Percentiles rank a stretch among this genome's conserved stretches.
These are phyloP conservation scores for Cotesia congregata DNA, from an alignment of 2,888 invertebrate genomes.

Conservation along the genomic window DNA sequence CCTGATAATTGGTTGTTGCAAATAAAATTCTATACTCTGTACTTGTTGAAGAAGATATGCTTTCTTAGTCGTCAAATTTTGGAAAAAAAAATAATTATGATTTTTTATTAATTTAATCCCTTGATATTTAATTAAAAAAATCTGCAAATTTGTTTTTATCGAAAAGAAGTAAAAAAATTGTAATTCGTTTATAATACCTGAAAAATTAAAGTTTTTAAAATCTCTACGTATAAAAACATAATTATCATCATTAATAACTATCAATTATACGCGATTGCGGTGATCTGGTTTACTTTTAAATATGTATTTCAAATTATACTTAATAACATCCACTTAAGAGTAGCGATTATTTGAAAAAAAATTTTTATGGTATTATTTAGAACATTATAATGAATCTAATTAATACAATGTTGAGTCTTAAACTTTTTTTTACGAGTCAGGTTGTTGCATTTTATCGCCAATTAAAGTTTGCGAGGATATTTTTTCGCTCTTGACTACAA, in stretches of 20 bases:
- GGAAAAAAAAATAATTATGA: too few relatives aligned
- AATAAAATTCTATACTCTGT: conserved; percentile 6
- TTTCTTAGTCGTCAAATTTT: not conserved
- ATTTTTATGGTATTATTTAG: conserved; percentile 30
- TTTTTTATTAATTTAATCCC: too few relatives aligned
- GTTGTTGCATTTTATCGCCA: conserved; percentile 66
- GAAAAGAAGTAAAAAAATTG: too few relatives aligned
- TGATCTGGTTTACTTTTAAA: not conserved
- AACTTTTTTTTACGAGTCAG: conserved; percentile 62
- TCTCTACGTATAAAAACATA: not conserved
- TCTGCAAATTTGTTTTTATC: too few relatives aligned
- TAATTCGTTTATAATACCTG: too few relatives aligned
- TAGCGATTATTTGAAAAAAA: not conserved
- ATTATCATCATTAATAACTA: conserved; percentile 5
- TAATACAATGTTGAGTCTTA: conserved; percentile 67
- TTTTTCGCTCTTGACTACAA: conserved; percentile 3
- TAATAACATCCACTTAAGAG: not conserved
- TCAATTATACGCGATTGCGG: not conserved
- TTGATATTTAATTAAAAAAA: too few relatives aligned
- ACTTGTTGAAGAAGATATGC: conserved; percentile 13
- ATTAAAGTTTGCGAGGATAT: conserved; percentile 58
- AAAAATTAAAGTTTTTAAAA: too few relatives aligned
- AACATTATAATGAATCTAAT: conserved; percentile 55
- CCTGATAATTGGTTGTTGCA: conserved; percentile 65
- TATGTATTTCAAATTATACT: not conserved